phyloP scores from a whole-genome alignment of 2,797 vertebrate species.

The Perodicticus potto region DNA sequence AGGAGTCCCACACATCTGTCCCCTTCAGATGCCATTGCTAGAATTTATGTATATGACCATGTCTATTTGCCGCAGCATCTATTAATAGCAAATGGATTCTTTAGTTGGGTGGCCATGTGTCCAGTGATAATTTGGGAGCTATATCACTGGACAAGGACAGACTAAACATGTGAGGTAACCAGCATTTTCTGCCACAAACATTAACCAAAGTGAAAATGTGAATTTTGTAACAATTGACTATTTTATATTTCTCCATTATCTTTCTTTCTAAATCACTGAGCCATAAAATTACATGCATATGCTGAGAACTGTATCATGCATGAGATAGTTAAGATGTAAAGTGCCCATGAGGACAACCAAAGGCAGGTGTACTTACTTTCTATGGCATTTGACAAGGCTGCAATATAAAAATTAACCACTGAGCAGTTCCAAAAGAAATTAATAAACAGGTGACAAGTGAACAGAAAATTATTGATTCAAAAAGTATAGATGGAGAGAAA shows the following conservation, averaged over 20 bases:
- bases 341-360: not conserved
- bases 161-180: not conserved
- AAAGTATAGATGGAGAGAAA: too few relatives aligned
- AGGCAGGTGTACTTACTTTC: not conserved
- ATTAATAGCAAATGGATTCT: not conserved
- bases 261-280: constrained; percentile 68
- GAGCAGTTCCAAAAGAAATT: not conserved
- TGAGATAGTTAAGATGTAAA: constrained; percentile 33
- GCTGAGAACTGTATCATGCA: constrained; percentile 25
- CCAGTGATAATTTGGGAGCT: not conserved
- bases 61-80: not conserved
- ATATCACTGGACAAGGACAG: not conserved
- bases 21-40: too few relatives aligned
- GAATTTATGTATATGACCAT: not conserved
- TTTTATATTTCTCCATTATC: constrained; percentile 60
- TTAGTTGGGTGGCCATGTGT: not conserved
- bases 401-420: not conserved
- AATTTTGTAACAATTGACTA: constrained; percentile 53
- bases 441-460: not conserved
- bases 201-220: constrained; percentile 52
- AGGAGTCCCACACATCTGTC: not conserved
- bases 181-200: constrained; percentile 13
- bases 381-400: not conserved
- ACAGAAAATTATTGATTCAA: not conserved
- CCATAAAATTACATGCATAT: constrained; percentile 56